phyloP scores from a whole-genome alignment of 2,113 vertebrate genomes.

The Malurus melanocephalus region DNA sequence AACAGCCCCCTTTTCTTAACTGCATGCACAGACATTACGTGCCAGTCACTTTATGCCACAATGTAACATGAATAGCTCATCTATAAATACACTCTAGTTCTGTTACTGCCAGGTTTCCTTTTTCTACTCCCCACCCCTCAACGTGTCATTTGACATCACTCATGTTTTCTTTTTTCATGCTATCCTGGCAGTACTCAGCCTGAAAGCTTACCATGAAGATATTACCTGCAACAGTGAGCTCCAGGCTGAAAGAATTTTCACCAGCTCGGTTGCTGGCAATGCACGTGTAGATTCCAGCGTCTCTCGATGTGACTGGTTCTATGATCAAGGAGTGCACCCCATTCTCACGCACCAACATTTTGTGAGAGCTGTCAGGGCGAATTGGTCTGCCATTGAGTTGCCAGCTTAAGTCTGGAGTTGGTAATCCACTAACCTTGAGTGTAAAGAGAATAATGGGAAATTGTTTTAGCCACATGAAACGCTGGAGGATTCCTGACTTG shows the following conservation, averaged over 20 bases:
- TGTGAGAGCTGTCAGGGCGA: conserved; percentile 89
- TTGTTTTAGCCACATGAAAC: not conserved
- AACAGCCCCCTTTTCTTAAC: not conserved
- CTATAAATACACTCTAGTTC: not conserved
- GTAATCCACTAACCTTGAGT: conserved; percentile 91
- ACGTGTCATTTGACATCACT: fast-evolving
- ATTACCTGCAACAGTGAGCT: conserved; percentile 93
- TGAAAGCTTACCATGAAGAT: not conserved
- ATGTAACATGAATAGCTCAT: fast-evolving
- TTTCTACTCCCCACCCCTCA: not conserved
- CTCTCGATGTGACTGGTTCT: conserved; percentile 88
- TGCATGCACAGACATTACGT: not conserved
- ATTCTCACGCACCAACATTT: conserved; percentile 95
- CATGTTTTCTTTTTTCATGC: fast-evolving
- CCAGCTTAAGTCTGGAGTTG: conserved; percentile 94
- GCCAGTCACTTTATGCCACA: not conserved
- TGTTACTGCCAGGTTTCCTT: not conserved
- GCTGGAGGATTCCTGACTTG: not conserved
- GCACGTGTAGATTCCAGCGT: conserved; percentile 94
- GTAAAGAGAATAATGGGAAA: not conserved
- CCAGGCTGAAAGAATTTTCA: conserved; percentile 95
- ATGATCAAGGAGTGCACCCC: conserved; percentile 95
- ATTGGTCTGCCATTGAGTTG: conserved; percentile 90
- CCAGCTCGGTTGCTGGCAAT: conserved; percentile 93
- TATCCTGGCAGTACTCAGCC: not conserved